phyloP scores from a whole-genome alignment of 2,113 vertebrate genomes.

The Panthera leo region DNA sequence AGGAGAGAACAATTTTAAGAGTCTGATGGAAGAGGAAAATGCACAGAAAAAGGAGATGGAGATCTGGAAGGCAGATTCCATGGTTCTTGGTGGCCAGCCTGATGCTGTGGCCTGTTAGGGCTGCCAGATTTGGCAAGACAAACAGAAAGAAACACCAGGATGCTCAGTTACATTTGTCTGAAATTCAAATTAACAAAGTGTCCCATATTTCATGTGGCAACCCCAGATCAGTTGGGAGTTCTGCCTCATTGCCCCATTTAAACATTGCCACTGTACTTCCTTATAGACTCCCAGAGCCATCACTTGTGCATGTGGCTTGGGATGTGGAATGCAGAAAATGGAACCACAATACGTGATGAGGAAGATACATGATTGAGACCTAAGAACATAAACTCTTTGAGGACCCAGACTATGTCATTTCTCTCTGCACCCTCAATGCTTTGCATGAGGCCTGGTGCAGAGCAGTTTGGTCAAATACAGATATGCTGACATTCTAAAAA shows the following conservation, averaged over 20 bases:
- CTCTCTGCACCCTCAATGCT: not conserved
- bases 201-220: not conserved
- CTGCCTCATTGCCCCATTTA: not conserved
- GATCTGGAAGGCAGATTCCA: not conserved
- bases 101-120: not conserved
- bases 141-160: not conserved
- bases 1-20: not conserved
- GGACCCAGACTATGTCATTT: not conserved
- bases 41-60: not conserved
- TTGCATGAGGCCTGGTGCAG: not conserved
- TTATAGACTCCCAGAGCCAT: not conserved
- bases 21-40: not conserved
- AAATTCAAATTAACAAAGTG: not conserved
- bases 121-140: not conserved
- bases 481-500: not conserved
- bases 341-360: rapidly evolving
- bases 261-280: rapidly evolving
- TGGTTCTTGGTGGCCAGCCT: not conserved
- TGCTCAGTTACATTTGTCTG: not conserved
- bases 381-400: not conserved
- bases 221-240: not conserved
- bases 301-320: not conserved
- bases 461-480: not conserved
- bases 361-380: not conserved
- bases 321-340: not conserved